A percentile compares a stretch with the other conserved stretches of the same genome.
phyloP scores from a whole-genome alignment of 2,888 invertebrate genomes.

The Geophilus truncorum region DNA sequence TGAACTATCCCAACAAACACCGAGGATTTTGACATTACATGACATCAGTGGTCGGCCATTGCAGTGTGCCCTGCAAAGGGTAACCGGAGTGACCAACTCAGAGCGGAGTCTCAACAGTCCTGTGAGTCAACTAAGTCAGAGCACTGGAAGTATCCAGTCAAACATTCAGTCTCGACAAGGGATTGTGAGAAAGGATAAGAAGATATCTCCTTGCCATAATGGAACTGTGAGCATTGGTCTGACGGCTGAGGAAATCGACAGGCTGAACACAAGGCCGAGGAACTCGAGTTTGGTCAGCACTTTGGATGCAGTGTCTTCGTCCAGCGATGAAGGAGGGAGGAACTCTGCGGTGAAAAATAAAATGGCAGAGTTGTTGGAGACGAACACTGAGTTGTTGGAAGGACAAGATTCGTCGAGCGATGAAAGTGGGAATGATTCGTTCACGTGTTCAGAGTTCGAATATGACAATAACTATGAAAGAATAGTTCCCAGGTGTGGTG shows the following conservation, averaged over 20 bases:
- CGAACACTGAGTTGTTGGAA: slow-evolving; percentile 43
- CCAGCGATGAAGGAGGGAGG: slow-evolving; percentile 42
- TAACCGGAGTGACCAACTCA: slow-evolving; percentile 74
- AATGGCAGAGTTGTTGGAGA: slow-evolving; percentile 46
- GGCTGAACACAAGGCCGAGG: slow-evolving; percentile 78
- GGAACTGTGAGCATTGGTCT: slow-evolving; percentile 68
- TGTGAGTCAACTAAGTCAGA: slow-evolving; percentile 81
- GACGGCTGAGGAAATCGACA: slow-evolving; percentile 88
- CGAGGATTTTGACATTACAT: slow-evolving; percentile 83
- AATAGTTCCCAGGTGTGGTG: slow-evolving; percentile 45
- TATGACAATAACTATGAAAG: slow-evolving; percentile 72
- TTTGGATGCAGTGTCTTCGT: slow-evolving; percentile 88
- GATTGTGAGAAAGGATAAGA: slow-evolving; percentile 40
- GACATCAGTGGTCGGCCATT: slow-evolving; percentile 90
- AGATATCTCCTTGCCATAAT: slow-evolving; percentile 48
- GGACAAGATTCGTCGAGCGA: slow-evolving; percentile 57
- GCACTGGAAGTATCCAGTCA: slow-evolving; percentile 51
- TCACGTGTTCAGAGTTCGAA: slow-evolving; percentile 96
- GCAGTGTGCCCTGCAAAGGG: slow-evolving; percentile 80
- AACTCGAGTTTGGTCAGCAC: slow-evolving; percentile 88
- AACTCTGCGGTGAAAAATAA: slow-evolving; percentile 41
- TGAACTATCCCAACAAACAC: slow-evolving; percentile 84
- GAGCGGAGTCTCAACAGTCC: slow-evolving; percentile 87
- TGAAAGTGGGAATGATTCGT: slow-evolving; percentile 90
- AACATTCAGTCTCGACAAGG: slow-evolving; percentile 41